Evolutionary conservation across 2,797 vertebrate genomes (phyloP).

Genomic region (Diplodus puntazzo): DNA sequence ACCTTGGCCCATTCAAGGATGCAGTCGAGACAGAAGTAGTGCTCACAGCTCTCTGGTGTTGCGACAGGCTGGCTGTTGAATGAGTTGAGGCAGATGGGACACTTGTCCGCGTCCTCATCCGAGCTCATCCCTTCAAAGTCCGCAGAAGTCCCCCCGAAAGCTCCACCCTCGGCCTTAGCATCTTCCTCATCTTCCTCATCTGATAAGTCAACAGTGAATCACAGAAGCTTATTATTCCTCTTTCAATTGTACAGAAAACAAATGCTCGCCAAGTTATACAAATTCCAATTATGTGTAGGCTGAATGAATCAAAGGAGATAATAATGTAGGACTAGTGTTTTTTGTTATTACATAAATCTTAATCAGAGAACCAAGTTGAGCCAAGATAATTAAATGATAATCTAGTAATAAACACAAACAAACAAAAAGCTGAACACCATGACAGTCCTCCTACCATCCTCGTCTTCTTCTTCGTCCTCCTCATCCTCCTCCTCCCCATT

Average conservation of each 20-base stretch:
- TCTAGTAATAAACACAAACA: background rate
- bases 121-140: slow-evolving; percentile 80
- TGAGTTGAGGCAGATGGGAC: slow-evolving; percentile 96
- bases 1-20: slow-evolving; percentile 98
- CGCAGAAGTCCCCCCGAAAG: slow-evolving; percentile 38
- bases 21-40: slow-evolving; percentile 98
- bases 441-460: slow-evolving; percentile 71
- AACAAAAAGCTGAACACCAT: too few species aligned
- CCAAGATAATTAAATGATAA: background rate
- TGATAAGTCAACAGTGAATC: slow-evolving; percentile 17
- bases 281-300: background rate
- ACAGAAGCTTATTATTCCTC: background rate
- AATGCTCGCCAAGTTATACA: background rate
- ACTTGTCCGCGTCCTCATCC: slow-evolving; percentile 93
- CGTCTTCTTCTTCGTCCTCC: slow-evolving; percentile 83
- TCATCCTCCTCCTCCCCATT: slow-evolving; percentile 80
- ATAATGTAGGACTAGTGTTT: background rate
- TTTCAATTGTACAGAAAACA: slow-evolving; percentile 1
- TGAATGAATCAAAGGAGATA: background rate
- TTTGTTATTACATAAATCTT: background rate
- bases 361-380: background rate
- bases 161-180: slow-evolving; percentile 70
- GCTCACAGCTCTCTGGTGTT: slow-evolving; percentile 94
- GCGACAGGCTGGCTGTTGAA: slow-evolving; percentile 94
- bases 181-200: slow-evolving; percentile 83